phyloP scores from a whole-genome alignment of 2,113 vertebrate genomes.

The Myotis yumanensis region DNA sequence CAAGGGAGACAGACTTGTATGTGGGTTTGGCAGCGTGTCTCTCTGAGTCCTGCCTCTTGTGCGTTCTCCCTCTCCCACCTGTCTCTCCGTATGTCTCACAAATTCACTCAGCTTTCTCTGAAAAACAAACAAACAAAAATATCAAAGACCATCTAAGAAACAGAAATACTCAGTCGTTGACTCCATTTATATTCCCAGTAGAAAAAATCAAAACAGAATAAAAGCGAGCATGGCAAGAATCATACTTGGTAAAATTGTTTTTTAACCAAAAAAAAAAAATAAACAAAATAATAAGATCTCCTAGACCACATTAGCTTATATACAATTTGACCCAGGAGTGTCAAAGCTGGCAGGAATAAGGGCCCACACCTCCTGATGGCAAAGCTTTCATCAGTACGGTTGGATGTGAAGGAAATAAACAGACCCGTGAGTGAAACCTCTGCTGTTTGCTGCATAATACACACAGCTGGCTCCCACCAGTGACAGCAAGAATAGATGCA shows the following conservation, averaged over 20 bases:
- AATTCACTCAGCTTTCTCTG: not conserved
- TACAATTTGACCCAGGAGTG: not conserved
- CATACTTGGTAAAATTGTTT: not conserved
- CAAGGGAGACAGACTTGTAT: too few relatives aligned
- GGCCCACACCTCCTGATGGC: not conserved
- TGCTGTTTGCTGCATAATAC: not conserved
- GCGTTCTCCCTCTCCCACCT: not conserved
- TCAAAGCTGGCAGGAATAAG: not conserved
- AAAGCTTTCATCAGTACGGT: not conserved
- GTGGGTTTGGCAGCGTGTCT: not conserved
- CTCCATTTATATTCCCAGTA: not conserved
- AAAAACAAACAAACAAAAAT: not conserved
- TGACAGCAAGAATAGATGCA: not conserved
- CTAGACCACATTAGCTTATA: not conserved
- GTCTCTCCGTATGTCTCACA: not conserved
- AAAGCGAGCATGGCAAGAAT: not conserved
- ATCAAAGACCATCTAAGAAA: not conserved
- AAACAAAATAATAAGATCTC: not conserved
- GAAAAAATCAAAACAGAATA: not conserved
- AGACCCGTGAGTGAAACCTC: not conserved
- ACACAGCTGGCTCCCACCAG: not conserved
- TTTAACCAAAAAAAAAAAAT: not conserved
- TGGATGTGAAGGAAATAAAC: not conserved
- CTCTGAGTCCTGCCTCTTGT: not conserved
- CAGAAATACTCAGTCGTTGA: not conserved